These are phyloP conservation scores for Osmerus eperlanus DNA, from an alignment of 2,113 vertebrate genomes.

Conservation along the genomic window DNA sequence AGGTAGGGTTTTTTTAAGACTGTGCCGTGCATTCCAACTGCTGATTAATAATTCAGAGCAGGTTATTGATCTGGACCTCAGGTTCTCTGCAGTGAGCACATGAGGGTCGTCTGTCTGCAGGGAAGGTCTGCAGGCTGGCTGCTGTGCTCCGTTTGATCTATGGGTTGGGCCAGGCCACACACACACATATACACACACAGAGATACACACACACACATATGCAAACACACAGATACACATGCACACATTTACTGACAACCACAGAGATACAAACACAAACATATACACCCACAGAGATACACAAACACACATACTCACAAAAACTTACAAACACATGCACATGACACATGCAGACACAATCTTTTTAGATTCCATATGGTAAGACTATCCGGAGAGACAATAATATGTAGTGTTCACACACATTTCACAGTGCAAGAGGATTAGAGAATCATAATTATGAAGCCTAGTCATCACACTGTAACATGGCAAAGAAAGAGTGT, in stretches of 20 bases:
- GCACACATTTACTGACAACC: neutral
- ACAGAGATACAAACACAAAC: neutral
- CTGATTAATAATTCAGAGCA: constrained; percentile 55
- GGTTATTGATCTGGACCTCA: constrained; percentile 46
- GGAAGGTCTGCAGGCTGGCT: constrained; percentile 23
- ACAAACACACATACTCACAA: neutral
- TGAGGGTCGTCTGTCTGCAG: constrained; percentile 31
- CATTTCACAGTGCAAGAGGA: too few species aligned
- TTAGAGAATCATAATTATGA: too few species aligned
- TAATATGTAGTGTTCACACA: too few species aligned
- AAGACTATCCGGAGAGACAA: too few species aligned
- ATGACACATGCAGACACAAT: neutral
- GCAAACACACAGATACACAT: neutral
- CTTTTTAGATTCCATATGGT: neutral
- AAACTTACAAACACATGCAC: neutral
- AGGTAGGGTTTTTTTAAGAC: neutral
- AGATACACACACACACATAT: neutral
- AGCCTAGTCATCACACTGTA: neutral
- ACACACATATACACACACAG: neutral
- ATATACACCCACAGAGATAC: neutral
- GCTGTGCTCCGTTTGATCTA: constrained; percentile 36
- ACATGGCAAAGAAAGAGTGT: neutral
- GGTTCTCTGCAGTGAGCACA: constrained; percentile 42
- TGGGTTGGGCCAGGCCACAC: constrained; percentile 9
- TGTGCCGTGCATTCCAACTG: constrained; percentile 26